phyloP scores from a whole-genome alignment of 1,140 invertebrate genomes.

The Sitobion miscanthi region DNA sequence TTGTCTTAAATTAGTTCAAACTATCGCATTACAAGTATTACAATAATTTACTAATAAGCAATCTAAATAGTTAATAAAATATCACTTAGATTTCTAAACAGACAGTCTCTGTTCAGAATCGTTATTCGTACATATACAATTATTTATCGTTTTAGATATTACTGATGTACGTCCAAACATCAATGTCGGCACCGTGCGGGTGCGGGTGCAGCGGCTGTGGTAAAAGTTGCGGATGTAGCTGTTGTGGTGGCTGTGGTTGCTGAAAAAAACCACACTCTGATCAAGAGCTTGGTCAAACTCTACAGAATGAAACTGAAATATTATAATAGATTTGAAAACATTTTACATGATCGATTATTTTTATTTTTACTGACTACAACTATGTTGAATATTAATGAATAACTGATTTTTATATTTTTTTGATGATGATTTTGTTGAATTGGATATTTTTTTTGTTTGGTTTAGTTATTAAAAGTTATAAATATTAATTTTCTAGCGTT shows the following conservation, averaged over 20 bases:
- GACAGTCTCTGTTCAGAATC: background rate
- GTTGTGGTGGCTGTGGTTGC: background rate
- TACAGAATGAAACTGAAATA: background rate
- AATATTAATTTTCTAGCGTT: no score
- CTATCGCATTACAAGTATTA: background rate
- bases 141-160: background rate
- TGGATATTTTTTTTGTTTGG: background rate
- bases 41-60: background rate
- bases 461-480: no score
- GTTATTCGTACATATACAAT: background rate
- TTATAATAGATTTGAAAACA: background rate
- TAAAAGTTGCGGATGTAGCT: background rate
- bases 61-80: background rate
- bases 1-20: background rate
- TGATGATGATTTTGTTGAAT: background rate
- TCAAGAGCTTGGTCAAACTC: background rate
- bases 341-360: background rate
- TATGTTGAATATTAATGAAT: background rate
- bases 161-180: background rate
- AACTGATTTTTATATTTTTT: background rate
- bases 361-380: background rate
- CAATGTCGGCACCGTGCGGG: background rate
- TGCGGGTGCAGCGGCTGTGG: background rate
- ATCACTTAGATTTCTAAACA: background rate
- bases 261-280: background rate